Evolutionary conservation across 2,888 invertebrate species (phyloP).

Genomic region (Leptopilina syphax): DNA sequence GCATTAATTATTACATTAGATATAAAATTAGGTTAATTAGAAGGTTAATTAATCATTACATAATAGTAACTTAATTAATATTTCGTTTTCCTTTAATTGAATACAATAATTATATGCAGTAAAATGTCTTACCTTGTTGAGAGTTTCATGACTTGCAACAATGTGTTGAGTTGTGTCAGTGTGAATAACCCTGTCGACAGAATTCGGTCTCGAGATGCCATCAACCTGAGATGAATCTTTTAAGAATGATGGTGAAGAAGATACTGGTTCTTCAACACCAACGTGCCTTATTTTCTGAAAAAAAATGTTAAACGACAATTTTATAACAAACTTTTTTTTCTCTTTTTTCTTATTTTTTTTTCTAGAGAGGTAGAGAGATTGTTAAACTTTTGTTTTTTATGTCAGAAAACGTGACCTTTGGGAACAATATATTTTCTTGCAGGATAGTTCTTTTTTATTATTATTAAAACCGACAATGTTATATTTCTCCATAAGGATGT

Average conservation of each 20-base stretch:
- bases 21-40: too few relatives aligned
- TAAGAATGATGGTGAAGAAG: conserved; percentile 78
- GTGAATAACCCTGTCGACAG: conserved; percentile 76
- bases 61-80: too few relatives aligned
- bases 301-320: conserved; percentile 47
- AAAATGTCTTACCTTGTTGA: conserved; percentile 68
- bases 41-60: too few relatives aligned
- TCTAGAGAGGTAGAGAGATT: too few relatives aligned
- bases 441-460: background rate
- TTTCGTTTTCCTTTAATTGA: too few relatives aligned
- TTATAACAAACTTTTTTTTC: conserved; percentile 20
- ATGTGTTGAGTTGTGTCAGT: conserved; percentile 67
- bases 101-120: conserved; percentile 11
- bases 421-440: background rate
- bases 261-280: conserved; percentile 78
- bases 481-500: too few relatives aligned
- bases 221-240: conserved; percentile 73
- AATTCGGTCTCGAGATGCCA: conserved; percentile 75
- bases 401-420: background rate
- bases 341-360: too few relatives aligned
- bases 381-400: background rate
- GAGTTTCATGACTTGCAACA: conserved; percentile 65
- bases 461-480: too few relatives aligned
- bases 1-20: too few relatives aligned
- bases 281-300: conserved; percentile 79